Percentiles rank a stretch among this genome's conserved stretches.
These are phyloP conservation scores for Agelastica alni DNA, from an alignment of 2,888 invertebrate genomes.

Conservation along the genomic window DNA sequence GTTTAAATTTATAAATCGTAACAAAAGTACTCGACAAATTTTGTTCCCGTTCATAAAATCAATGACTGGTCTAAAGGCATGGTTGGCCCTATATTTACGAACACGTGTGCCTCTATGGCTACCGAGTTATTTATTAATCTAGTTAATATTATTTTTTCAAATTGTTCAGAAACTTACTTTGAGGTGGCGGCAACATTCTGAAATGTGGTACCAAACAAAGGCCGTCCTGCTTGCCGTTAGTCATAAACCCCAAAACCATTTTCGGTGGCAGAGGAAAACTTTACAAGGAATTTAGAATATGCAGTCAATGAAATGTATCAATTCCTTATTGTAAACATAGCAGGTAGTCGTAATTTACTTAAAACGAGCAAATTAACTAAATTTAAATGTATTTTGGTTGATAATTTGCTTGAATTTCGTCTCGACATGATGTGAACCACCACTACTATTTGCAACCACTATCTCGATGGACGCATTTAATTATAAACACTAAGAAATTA, in stretches of 20 bases:
- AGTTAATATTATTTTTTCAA: no score
- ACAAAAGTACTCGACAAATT: no score
- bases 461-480: slow-evolving; percentile 18
- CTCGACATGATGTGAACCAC: slow-evolving; percentile 36
- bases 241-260: slow-evolving; percentile 56
- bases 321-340: slow-evolving; percentile 22
- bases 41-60: no score
- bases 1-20: no score
- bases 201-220: slow-evolving; percentile 53
- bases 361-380: slow-evolving; percentile 7
- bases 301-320: slow-evolving; percentile 17
- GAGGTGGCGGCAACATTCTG: slow-evolving; percentile 50
- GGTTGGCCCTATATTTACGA: not conserved
- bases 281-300: slow-evolving; percentile 9
- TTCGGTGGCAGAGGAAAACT: slow-evolving; percentile 14
- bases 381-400: slow-evolving; percentile 12
- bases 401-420: slow-evolving; percentile 20
- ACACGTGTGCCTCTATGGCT: slow-evolving; percentile 1
- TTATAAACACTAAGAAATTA: slow-evolving; percentile 23
- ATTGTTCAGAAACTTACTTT: slow-evolving; percentile 48
- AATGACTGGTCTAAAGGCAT: not conserved
- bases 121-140: no score
- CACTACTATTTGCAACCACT: slow-evolving; percentile 38
- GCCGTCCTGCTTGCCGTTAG: slow-evolving; percentile 55
- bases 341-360: slow-evolving; percentile 1